phyloP scores from a whole-genome alignment of 2,113 vertebrate genomes.

The Hippocampus barbouri region DNA sequence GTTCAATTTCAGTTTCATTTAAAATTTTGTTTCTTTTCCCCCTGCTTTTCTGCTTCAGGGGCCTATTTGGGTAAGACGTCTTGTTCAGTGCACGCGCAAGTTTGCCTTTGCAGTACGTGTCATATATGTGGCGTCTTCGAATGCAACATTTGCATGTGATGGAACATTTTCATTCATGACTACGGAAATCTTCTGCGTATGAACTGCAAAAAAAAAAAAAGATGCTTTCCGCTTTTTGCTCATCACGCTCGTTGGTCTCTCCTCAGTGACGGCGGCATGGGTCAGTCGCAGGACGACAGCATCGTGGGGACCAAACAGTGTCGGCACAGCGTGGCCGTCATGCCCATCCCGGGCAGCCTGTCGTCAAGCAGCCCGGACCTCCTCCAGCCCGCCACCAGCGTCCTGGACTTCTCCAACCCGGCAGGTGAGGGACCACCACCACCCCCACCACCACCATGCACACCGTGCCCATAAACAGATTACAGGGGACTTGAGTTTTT shows the following conservation, averaged over 20 bases:
- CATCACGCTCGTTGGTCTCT: background rate
- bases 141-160: background rate
- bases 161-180: background rate
- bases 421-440: conserved; percentile 72
- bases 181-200: background rate
- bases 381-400: conserved; percentile 85
- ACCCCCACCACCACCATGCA: background rate
- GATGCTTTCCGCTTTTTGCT: background rate
- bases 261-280: conserved; percentile 85
- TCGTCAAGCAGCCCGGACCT: conserved; percentile 95
- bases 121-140: background rate
- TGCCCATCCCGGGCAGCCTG: conserved; percentile 90
- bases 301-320: conserved; percentile 93
- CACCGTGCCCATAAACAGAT: background rate
- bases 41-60: conserved; percentile 75
- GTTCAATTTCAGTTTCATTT: background rate
- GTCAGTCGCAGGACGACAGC: conserved; percentile 96
- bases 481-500: background rate
- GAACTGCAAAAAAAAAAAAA: no score
- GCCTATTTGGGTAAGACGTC: conserved; percentile 85
- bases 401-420: conserved; percentile 90
- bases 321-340: conserved; percentile 90
- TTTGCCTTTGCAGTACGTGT: no score
- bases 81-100: conserved; percentile 21
- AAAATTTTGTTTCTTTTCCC: conserved; percentile 4